These are phyloP conservation scores for Trissonchulus latispiculum DNA, from an alignment of 2,888 invertebrate genomes.

Conservation along the genomic window DNA sequence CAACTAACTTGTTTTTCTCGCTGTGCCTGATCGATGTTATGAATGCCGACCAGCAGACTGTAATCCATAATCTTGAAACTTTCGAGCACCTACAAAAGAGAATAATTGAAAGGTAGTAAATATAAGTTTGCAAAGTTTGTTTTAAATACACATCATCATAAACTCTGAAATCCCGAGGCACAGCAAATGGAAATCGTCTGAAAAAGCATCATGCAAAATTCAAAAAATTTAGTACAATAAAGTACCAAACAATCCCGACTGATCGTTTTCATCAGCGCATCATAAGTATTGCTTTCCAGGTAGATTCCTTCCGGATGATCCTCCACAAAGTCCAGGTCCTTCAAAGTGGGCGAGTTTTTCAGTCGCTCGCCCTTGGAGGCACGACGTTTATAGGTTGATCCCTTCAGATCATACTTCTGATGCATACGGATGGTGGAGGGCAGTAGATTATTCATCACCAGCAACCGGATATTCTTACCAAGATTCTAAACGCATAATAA, in stretches of 20 bases:
- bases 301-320: slow-evolving; percentile 88
- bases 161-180: neutral
- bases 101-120: too few species aligned
- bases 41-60: slow-evolving; percentile 87
- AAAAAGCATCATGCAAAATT: neutral
- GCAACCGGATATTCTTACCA: slow-evolving; percentile 94
- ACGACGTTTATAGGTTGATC: slow-evolving; percentile 92
- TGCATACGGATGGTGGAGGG: slow-evolving; percentile 87
- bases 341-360: slow-evolving; percentile 85
- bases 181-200: too few species aligned
- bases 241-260: slow-evolving; percentile 89
- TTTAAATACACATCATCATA: too few species aligned
- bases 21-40: slow-evolving; percentile 83
- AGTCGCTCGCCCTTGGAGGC: slow-evolving; percentile 86
- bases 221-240: neutral
- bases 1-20: slow-evolving; percentile 57
- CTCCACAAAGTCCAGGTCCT: slow-evolving; percentile 96
- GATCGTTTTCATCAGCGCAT: slow-evolving; percentile 87
- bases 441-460: slow-evolving; percentile 97
- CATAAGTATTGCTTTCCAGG: slow-evolving; percentile 88
- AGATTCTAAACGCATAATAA: slow-evolving; percentile 64
- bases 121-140: too few species aligned
- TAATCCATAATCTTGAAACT: slow-evolving; percentile 95
- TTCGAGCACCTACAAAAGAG: slow-evolving; percentile 51
- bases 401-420: slow-evolving; percentile 97